These are phyloP conservation scores for Scaptomyza hsui DNA, from an alignment of 1,140 invertebrate genomes.

Conservation along the genomic window DNA sequence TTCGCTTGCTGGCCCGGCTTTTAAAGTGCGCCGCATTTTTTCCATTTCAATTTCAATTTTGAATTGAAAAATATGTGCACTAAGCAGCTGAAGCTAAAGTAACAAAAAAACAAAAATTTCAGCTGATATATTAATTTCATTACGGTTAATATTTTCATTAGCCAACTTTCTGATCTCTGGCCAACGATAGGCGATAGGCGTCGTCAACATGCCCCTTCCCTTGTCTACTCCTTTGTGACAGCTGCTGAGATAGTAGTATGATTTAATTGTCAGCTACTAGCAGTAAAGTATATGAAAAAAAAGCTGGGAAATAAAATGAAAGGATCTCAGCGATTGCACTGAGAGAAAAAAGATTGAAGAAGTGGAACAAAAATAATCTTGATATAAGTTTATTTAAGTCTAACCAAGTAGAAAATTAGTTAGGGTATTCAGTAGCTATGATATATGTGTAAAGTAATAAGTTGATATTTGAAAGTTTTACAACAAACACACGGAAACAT, in stretches of 20 bases:
- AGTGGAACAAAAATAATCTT: too few species aligned
- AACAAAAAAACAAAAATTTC: conserved; percentile 24
- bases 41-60: conserved; percentile 49
- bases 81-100: conserved; percentile 21
- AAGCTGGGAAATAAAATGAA: conserved; percentile 58
- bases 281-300: conserved; percentile 40
- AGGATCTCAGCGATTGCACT: conserved; percentile 43
- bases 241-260: conserved; percentile 58
- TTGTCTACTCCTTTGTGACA: conserved; percentile 49
- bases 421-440: too few species aligned
- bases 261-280: conserved; percentile 68
- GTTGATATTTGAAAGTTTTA: too few species aligned
- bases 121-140: conserved; percentile 76
- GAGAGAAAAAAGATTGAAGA: not conserved
- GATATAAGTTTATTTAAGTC: too few species aligned
- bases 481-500: too few species aligned
- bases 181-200: conserved; percentile 63
- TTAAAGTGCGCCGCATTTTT: conserved; percentile 19
- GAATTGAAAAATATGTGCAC: not conserved
- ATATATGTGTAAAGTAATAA: too few species aligned
- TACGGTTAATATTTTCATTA: conserved; percentile 80
- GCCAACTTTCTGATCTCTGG: conserved; percentile 64
- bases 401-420: too few species aligned
- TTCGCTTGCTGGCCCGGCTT: conserved; percentile 51
- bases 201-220: not conserved